Evolutionary conservation across 2,113 vertebrate genomes (phyloP).

Genomic region (Theristicus caerulescens): DNA sequence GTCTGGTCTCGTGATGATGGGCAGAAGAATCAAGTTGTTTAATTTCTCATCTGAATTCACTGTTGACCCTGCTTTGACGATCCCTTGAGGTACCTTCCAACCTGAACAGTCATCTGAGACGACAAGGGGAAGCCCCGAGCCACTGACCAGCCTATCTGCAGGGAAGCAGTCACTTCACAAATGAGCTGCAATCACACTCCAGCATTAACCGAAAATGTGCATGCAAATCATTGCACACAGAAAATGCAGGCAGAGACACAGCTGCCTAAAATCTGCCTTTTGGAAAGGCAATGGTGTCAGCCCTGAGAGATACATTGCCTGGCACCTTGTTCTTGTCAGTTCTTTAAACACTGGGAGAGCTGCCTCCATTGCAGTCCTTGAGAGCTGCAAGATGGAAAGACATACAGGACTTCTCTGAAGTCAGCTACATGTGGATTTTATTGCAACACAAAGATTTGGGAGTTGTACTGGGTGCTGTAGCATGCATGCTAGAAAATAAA

Average conservation of each 20-base stretch:
- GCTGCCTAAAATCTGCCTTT: background rate
- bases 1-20: background rate
- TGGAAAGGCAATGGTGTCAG: background rate
- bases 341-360: background rate
- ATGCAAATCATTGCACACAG: background rate
- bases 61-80: background rate
- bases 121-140: background rate
- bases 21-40: background rate
- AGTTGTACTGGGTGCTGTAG: background rate
- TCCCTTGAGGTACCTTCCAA: background rate
- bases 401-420: background rate
- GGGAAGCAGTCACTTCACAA: background rate
- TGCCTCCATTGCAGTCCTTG: background rate
- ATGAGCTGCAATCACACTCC: rapidly evolving
- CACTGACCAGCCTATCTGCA: background rate
- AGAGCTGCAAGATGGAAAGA: background rate
- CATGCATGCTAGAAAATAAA: background rate
- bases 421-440: background rate
- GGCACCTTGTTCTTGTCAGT: background rate
- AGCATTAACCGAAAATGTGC: background rate
- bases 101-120: background rate
- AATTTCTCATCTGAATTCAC: background rate
- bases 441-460: background rate
- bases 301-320: background rate
- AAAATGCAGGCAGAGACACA: background rate